Evolutionary conservation across 2,797 vertebrate species (phyloP).

Genomic region (Acrossocheilus fasciatus): DNA sequence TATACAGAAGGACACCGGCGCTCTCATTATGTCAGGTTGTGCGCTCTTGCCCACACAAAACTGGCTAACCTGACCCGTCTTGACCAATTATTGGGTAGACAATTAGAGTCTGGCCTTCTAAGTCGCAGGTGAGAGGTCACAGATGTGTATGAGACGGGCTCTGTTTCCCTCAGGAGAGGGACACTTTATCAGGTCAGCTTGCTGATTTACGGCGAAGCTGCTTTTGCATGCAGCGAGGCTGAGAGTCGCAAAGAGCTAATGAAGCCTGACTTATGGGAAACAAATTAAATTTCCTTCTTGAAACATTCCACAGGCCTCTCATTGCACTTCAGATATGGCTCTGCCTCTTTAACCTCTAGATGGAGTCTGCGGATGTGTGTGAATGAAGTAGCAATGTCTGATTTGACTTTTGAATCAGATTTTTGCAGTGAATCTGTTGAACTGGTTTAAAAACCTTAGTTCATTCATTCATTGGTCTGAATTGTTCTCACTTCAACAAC

Average conservation of each 20-base stretch:
- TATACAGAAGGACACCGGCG: not conserved
- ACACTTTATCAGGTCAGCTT: slow-evolving; percentile 43
- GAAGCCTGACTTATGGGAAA: slow-evolving; percentile 54
- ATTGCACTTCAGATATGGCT: slow-evolving; percentile 48
- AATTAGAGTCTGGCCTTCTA: slow-evolving; percentile 45
- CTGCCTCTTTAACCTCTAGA: slow-evolving; percentile 13
- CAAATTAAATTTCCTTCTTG: slow-evolving; percentile 51
- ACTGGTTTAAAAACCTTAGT: not conserved
- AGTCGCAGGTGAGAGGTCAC: slow-evolving; percentile 30
- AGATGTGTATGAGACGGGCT: slow-evolving; percentile 27
- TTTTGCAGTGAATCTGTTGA: not conserved
- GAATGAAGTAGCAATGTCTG: slow-evolving; percentile 34
- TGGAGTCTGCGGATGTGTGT: not conserved
- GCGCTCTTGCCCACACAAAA: slow-evolving; percentile 39
- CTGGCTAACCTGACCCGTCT: slow-evolving; percentile 36
- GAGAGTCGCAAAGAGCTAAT: slow-evolving; percentile 58
- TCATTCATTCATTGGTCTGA: not conserved
- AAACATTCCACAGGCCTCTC: slow-evolving; percentile 46
- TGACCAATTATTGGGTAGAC: slow-evolving; percentile 52
- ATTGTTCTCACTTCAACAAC: not conserved
- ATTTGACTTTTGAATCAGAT: not conserved
- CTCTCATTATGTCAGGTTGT: slow-evolving; percentile 43
- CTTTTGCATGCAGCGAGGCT: slow-evolving; percentile 32
- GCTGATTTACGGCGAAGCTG: slow-evolving; percentile 30
- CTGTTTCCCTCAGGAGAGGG: slow-evolving; percentile 1